Evolutionary conservation across 2,797 vertebrate species (phyloP), one percentile per base, ranked within the genome.

Genomic region (Takifugu ocellatus): DNA sequence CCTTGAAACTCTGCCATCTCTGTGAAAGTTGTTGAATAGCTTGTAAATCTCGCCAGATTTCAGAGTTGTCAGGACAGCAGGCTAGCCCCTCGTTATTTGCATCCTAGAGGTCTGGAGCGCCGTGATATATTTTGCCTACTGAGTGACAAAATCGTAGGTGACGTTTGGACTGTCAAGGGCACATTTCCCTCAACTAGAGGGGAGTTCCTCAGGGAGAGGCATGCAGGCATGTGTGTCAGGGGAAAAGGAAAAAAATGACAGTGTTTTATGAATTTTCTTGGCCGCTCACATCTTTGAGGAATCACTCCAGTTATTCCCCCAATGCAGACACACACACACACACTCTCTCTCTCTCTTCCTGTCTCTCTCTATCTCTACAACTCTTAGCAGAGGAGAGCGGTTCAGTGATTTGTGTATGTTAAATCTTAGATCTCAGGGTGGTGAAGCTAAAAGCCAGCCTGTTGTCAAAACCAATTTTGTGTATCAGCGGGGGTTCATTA

Each of bases 91-190:
- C 50, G 71, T 80, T 75, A 76, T 84, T 76, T 78, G 70, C 66
- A 76, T 70, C 74, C 64, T 69, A 63, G 63, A 76, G 61, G 67
- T 70, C 62, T 65, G 58, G 59, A 17, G 64, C 62, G 53, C 67
- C 64, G 63, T 66, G 58, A 68, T 60, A 61, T 66, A 70, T 83
- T 84, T 82, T 7, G 47, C 76, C 81, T 63, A 75, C 68, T 76
- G 79, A 84, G 81, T 88, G 88, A 88, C 87, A 87, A 87, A 90
- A 89, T 87, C 78, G 83, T 79, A 86, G 77, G 80, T 89, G 87
- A 90, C 84, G 70, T 80, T 63, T 36, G 63, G 60, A 83, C 80
- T 74, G 84, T 88, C 85, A 83, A 86, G 86, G 85, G 81, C 84
- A 82, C 80, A 81, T 84, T 88, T 88, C 78, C 77, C 78, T 78